These are phyloP conservation scores for Pocillopora grandis DNA, from an alignment of 92 coral and sea anemone species.

Conservation along the genomic window DNA sequence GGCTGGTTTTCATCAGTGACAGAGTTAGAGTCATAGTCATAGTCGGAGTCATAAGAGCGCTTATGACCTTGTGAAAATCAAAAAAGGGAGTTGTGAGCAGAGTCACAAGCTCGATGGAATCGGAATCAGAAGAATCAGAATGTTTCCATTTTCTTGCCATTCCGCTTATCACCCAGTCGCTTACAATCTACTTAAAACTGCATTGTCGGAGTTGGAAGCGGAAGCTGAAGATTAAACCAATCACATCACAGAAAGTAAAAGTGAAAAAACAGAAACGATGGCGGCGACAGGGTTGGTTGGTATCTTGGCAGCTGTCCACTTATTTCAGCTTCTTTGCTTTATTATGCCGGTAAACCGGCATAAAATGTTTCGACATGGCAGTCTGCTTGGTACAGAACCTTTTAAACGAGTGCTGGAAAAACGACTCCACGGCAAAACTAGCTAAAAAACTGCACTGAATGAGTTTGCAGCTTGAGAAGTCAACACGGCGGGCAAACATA, in stretches of 20 bases:
- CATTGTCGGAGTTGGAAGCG: no score
- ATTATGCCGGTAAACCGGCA: neutral
- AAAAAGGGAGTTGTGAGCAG: no score
- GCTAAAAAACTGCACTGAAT: neutral
- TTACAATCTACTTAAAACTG: no score
- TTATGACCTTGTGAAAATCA: no score
- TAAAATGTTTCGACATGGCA: neutral
- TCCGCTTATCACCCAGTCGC: no score
- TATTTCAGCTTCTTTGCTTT: conserved; percentile 3
- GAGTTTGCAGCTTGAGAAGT: neutral
- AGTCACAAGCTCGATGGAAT: no score
- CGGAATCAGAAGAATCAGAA: neutral
- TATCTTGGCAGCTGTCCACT: conserved; percentile 15
- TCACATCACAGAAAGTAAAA: conserved; percentile 16
- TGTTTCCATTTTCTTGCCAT: no score
- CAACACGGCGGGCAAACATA: conserved; percentile 8
- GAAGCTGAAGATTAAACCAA: no score
- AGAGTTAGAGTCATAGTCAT: no score
- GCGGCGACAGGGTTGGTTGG: neutral
- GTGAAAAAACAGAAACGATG: neutral
- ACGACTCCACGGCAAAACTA: neutral
- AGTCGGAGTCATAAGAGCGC: no score
- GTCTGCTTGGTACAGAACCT: conserved; percentile 4
- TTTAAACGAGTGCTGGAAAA: neutral
- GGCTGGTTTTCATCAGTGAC: no score